Conservation (phyloP, 2,113 vertebrate genomes). For the Atherinomorus stipes region DNA sequence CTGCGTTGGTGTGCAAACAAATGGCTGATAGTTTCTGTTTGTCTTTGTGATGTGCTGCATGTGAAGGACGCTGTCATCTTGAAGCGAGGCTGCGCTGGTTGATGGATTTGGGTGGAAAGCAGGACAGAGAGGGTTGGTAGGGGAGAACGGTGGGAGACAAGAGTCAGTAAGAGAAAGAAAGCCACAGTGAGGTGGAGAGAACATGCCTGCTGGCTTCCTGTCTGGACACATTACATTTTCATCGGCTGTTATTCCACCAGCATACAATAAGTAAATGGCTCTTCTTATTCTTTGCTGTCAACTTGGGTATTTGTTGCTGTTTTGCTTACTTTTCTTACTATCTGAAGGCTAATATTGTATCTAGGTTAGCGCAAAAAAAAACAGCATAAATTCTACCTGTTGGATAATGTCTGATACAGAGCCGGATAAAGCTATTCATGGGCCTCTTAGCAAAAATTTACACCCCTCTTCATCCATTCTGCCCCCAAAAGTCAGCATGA, state of each 20-base stretch:
- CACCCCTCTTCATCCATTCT: background rate
- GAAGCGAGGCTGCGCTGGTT: constrained; percentile 9
- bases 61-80: constrained; percentile 34
- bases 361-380: constrained; percentile 31
- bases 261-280: constrained; percentile 56
- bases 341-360: constrained; percentile 41
- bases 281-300: constrained; percentile 66
- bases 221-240: constrained; percentile 75
- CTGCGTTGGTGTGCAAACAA: constrained; percentile 18
- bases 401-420: constrained; percentile 17
- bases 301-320: constrained; percentile 54
- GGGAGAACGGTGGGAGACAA: constrained; percentile 15
- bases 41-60: constrained; percentile 2
- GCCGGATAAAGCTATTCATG: background rate
- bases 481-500: background rate
- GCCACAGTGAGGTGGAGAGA: constrained; percentile 52
- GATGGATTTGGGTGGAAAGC: constrained; percentile 42
- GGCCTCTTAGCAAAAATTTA: background rate
- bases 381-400: constrained; percentile 24
- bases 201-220: constrained; percentile 75
- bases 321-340: constrained; percentile 24
- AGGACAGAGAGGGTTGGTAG: constrained; percentile 21
- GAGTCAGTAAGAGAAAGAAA: constrained; percentile 21
- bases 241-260: constrained; percentile 46
- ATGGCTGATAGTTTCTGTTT: constrained; percentile 19